Base-by-base conservation (phyloP, 2,888 invertebrate species). In the Troilus luridus region DNA sequence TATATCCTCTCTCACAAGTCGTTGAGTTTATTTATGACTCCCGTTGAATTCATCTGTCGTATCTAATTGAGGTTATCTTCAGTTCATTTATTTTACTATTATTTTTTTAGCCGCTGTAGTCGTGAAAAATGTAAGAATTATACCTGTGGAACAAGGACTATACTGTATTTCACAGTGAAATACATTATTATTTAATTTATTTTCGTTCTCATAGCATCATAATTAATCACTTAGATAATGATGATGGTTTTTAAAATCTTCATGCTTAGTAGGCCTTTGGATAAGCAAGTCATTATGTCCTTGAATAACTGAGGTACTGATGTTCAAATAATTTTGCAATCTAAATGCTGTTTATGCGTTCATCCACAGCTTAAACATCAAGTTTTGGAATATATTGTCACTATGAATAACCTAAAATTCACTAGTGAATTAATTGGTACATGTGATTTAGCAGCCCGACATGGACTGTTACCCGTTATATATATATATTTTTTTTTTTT, bases 61-160 rank as follows among this genome's bases (percentile, higher is more conserved):
- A 77, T 77, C 27, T 77, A 77, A 77, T 77, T 77, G 72, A 77
- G 72, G 72, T 77, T 77, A 77, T 77, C 27, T 77, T 77, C 72
- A 41, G 27, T 77, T 77, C 27, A 77, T 77, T 77, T 77, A 77
- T 77, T 27, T 77, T 41, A 67, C 72, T 77, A 19, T 41, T 77
- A 17, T 41, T 41, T 41, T 14, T 0, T 10, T 72, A 14, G 0
- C 14, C 24, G 24, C 67, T 0, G 8, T 77, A 0, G 6, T 41
- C 17, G 17, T 77, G 27, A 77, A 41, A 77, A 41, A 27, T 77
- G 72, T 17, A 17, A 77, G 17, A 77, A 77, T 41, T 77, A 77
- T 77, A 77, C 72, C 72, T 77, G 72, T 77, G 72, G 72, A 77
- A 27, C 17, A 14, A 41, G 7, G 41, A 11, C 27, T 77, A 2